Evolutionary conservation across 2,888 invertebrate genomes (phyloP), one percentile per base, ranked within the genome.

Genomic region (Hylaea fasciaria): DNA sequence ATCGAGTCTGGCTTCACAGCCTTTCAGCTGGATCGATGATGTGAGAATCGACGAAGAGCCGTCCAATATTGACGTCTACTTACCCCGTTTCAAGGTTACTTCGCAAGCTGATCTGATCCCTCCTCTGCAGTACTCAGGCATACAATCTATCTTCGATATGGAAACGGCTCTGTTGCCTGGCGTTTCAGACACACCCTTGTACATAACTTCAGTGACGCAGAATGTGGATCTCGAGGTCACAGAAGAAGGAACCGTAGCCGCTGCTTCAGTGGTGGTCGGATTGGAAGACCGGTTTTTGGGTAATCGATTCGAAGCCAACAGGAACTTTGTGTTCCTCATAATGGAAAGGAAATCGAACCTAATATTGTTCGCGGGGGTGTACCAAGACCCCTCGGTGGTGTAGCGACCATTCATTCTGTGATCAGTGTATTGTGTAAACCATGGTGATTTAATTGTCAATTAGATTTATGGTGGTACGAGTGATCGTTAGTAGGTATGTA

Each of bases 241-340:
- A 53, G 96, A 96, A 83, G 94, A 95, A 75, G 96, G 96, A 0
- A 96, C 96, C 0, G 93, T 94, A 2, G 96, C 96, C 0, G 93
- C 94, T 0, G 94, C 94, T 0, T 93, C 94, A 0, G 93, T 95
- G 3, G 92, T 91, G 0, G 81, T 91, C 0, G 90, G 89, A 0
- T 74, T 92, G 45, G 90, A 92, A 74, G 89, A 91, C 35, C 86
- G 91, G 32, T 84, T 90, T 39, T 65, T 90, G 22, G 85, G 84
- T 0, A 94, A 94, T 22, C 91, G 93, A 66, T 94, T 95, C 70
- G 91, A 92, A 69, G 94, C 94, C 0, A 95, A 95, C 73, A 93
- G 93, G 71, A 95, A 95, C 14, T 96, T 96, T 72, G 92, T 93
- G 37, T 96, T 94, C 80, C 80, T 95, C 64, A 94, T 96, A 43